phyloP scores from a whole-genome alignment of 1,140 invertebrate species.

The Cardiocondyla obscurior region DNA sequence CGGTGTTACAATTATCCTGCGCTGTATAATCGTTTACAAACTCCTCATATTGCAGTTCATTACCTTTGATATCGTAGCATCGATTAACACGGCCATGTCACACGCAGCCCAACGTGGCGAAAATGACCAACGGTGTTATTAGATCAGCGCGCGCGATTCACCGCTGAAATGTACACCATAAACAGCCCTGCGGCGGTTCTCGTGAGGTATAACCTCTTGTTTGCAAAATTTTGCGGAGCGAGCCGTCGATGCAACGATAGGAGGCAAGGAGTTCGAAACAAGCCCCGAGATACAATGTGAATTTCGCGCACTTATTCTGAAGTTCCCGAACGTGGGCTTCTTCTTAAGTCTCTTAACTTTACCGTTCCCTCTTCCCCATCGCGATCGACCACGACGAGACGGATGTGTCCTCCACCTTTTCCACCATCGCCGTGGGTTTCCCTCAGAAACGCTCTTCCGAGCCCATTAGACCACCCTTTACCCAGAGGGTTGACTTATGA shows the following conservation, averaged over 20 bases:
- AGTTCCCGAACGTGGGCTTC: conserved; percentile 39
- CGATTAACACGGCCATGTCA: conserved; percentile 16
- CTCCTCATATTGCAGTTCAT: conserved; percentile 27
- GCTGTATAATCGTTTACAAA: conserved; percentile 11
- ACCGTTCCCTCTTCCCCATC: neutral
- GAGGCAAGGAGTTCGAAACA: conserved; percentile 46
- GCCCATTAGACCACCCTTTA: conserved; percentile 72
- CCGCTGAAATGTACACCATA: neutral
- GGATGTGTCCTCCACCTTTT: conserved; percentile 4
- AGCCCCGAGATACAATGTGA: conserved; percentile 23
- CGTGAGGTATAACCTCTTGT: neutral
- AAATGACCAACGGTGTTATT: conserved; percentile 5
- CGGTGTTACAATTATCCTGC: conserved; percentile 10
- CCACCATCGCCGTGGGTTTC: neutral
- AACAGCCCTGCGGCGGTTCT: neutral
- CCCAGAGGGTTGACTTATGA: conserved; percentile 73
- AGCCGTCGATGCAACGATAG: neutral
- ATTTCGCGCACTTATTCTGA: conserved; percentile 32
- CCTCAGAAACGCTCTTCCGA: conserved; percentile 40
- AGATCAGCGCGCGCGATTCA: neutral
- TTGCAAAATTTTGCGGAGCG: conserved; percentile 41
- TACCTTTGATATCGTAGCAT: conserved; percentile 37
- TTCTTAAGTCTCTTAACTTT: conserved; percentile 39
- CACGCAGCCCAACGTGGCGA: neutral
- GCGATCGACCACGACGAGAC: conserved; percentile 20